Evolutionary conservation across 2,113 vertebrate genomes (phyloP), one percentile per base, ranked within the genome.

Genomic region (Lynx canadensis): DNA sequence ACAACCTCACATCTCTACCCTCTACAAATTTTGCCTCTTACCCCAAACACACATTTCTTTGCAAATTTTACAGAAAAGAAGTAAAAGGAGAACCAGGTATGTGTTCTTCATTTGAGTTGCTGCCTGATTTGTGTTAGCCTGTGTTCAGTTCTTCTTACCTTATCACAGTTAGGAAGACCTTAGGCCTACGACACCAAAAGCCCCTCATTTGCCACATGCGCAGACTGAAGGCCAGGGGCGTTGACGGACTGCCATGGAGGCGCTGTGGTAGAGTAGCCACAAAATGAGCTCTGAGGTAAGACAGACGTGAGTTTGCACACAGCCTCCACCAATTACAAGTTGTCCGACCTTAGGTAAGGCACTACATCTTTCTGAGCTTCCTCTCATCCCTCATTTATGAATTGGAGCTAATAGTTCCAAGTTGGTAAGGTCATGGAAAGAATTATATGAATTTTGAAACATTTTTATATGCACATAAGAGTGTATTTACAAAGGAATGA

Each of bases 401-500:
- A 90, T n/a, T 38, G 48, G 4, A 94, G 27, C 52, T 52, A 45
- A 68, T 36, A 33, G 19, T 68, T 88, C 15, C 48, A 41, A 89
- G 33, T 21, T 93, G 33, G 63, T 73, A 41, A 95, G 33, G 13
- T 31, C 68, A 80, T 52, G 19, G 21, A 91, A 91, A 94, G 23
- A 19, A 38, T 94, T 85, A 27, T 3, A n/a, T 55, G 9, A 80
- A 4, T 33, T 76, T 94, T 74, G 8, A 19, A 12, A 36, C 48
- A 48, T 16, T 52, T 33, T 68, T 74, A 55, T 89, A 36, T 65
- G 27, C 60, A 73, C 57, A 7, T 80, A 76, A 84, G 50, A 65
- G 83, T 52, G 3, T 36, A 88, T 69, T 91, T 81, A 69, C 65
- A 76, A 88, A 91, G 48, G 12, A 93, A 81, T 88, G 10, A 36